These are phyloP conservation scores for Bombus cullumanus DNA, from an alignment of 1,140 invertebrate genomes.

Conservation along the genomic window DNA sequence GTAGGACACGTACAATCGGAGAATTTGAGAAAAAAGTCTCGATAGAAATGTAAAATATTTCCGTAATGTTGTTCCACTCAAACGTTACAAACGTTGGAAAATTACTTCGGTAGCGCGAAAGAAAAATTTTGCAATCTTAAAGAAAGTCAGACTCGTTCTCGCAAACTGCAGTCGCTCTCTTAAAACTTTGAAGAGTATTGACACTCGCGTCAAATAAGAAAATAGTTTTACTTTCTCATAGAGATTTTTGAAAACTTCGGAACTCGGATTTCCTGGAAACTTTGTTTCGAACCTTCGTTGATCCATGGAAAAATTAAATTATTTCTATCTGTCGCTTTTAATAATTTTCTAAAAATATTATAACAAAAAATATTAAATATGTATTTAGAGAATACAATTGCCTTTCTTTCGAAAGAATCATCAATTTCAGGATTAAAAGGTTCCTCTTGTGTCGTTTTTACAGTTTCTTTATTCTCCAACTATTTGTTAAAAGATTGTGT, in stretches of 20 bases:
- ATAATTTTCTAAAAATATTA: too few species aligned
- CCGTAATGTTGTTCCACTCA: too few species aligned
- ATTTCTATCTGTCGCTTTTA: neutral
- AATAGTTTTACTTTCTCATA: neutral
- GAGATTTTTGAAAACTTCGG: neutral
- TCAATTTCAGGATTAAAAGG: neutral
- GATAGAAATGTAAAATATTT: neutral
- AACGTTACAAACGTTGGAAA: neutral
- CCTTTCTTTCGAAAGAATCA: neutral
- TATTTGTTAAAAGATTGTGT: neutral
- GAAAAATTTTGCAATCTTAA: neutral
- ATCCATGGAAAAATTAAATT: neutral
- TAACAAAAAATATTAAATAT: neutral
- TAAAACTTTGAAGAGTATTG: neutral
- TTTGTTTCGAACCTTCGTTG: neutral
- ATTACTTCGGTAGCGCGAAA: too few species aligned
- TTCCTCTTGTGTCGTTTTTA: neutral
- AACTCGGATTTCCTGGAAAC: neutral
- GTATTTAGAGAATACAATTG: neutral
- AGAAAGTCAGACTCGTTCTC: neutral
- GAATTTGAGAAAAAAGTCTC: neutral
- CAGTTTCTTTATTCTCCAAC: too few species aligned
- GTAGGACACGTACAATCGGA: neutral
- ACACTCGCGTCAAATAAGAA: neutral
- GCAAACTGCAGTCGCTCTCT: neutral